phyloP scores from a whole-genome alignment of 2,113 vertebrate genomes.

The Dolichotis patagonum region DNA sequence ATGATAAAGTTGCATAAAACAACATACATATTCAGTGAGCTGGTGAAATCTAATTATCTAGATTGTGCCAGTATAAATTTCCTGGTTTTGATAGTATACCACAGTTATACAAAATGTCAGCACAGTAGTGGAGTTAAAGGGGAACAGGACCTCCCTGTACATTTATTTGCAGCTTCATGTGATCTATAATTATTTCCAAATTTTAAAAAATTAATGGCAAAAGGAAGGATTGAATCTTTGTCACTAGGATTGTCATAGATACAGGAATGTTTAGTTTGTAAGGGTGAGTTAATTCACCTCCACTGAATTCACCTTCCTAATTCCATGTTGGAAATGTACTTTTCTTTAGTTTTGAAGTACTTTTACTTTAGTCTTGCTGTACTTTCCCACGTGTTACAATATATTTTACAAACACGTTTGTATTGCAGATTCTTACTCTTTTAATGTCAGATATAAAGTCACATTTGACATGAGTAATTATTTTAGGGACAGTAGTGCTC shows the following conservation, averaged over 20 bases:
- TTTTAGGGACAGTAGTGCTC: slow-evolving; percentile 58
- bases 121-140: not conserved
- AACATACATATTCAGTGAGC: not conserved
- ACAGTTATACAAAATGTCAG: not conserved
- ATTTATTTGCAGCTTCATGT: not conserved
- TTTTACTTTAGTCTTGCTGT: too few species aligned
- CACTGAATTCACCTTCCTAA: not conserved
- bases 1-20: not conserved
- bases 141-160: not conserved
- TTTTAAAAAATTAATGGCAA: not conserved
- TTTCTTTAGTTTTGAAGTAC: slow-evolving; percentile 10
- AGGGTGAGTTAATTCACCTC: not conserved
- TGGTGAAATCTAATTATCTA: not conserved
- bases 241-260: not conserved
- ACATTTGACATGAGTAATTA: slow-evolving; percentile 69
- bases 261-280: not conserved
- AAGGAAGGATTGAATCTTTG: not conserved
- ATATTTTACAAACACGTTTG: slow-evolving; percentile 67
- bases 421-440: slow-evolving; percentile 61
- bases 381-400: slow-evolving; percentile 62
- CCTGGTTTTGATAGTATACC: not conserved
- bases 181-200: slow-evolving; percentile 21
- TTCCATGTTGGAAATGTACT: not conserved
- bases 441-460: slow-evolving; percentile 71
- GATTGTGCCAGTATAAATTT: not conserved